These are phyloP conservation scores for Pseudomyrmex concolor DNA, from an alignment of 1,140 invertebrate species.

Conservation along the genomic window DNA sequence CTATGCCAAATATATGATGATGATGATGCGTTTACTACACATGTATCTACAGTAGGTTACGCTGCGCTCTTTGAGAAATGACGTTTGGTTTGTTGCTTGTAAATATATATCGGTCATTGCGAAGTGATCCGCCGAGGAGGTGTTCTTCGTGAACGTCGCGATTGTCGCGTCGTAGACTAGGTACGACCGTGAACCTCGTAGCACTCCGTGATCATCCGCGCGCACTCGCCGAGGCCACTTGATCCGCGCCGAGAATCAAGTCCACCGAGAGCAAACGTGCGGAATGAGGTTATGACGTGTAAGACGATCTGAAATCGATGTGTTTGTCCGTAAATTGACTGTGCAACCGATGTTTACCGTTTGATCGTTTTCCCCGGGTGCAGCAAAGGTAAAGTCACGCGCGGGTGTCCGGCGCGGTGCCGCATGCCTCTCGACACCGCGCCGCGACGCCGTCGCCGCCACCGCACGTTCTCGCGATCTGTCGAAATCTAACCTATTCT, in stretches of 20 bases:
- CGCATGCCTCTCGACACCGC: constrained; percentile 66
- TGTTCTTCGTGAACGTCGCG: not conserved
- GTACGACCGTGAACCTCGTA: not conserved
- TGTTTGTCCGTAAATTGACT: constrained; percentile 2
- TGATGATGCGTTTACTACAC: no score
- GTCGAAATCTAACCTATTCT: constrained; percentile 29
- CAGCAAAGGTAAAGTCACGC: constrained; percentile 67
- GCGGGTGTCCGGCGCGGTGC: not conserved
- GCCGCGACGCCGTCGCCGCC: constrained; percentile 48
- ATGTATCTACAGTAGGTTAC: constrained; percentile 84
- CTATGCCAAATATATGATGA: no score
- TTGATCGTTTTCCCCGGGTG: constrained; percentile 53
- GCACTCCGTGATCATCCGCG: not conserved
- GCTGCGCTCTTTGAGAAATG: constrained; percentile 79
- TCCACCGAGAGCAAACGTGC: not conserved
- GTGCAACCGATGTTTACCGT: constrained; percentile 72
- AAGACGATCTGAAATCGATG: constrained; percentile 67
- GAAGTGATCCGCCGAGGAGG: constrained; percentile 64
- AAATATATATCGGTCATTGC: constrained; percentile 72
- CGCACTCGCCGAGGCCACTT: not conserved
- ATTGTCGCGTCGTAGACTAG: not conserved
- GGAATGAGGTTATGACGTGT: constrained; percentile 78
- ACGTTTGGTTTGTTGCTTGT: constrained; percentile 81
- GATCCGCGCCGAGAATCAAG: constrained; percentile 5
- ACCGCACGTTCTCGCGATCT: constrained; percentile 41